Conservation (phyloP, 2,888 invertebrate genomes). For the Volucella inflata region DNA sequence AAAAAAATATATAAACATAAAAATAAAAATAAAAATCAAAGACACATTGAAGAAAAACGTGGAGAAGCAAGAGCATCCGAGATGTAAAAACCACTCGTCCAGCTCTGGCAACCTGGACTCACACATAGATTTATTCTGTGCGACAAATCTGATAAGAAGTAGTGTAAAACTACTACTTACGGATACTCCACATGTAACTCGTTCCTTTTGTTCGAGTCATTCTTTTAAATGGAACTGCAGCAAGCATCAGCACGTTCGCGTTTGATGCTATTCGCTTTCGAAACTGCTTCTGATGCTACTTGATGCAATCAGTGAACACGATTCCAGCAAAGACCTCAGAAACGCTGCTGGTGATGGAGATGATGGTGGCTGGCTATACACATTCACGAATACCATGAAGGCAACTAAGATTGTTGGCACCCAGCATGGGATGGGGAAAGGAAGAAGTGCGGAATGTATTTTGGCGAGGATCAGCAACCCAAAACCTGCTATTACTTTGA, state of each 20-base stretch:
- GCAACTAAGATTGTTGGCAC: no score
- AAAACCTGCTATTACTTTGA: conserved; percentile 71
- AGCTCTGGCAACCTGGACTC: background rate
- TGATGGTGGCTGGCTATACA: background rate
- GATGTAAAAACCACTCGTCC: background rate
- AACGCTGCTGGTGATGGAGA: conserved; percentile 8
- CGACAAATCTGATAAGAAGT: conserved; percentile 73
- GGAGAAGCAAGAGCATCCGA: conserved; percentile 50
- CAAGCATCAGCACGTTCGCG: background rate
- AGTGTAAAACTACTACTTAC: conserved; percentile 72
- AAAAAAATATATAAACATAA: conserved; percentile 18
- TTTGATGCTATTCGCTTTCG: conserved; percentile 32
- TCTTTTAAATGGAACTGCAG: conserved; percentile 65
- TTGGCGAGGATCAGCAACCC: conserved; percentile 73
- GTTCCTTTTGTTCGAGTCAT: conserved; percentile 65
- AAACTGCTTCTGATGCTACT: conserved; percentile 66
- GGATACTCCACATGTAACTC: conserved; percentile 35
- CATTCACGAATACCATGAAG: no score
- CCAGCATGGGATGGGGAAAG: conserved; percentile 11
- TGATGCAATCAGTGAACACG: conserved; percentile 74
- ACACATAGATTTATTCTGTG: conserved; percentile 66
- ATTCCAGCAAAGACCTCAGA: conserved; percentile 41
- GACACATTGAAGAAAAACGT: conserved; percentile 48
- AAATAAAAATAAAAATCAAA: conserved; percentile 36
- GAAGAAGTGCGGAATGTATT: conserved; percentile 56